These are phyloP conservation scores for Drosophila nikananu DNA, from an alignment of 1,140 invertebrate species.

Conservation along the genomic window DNA sequence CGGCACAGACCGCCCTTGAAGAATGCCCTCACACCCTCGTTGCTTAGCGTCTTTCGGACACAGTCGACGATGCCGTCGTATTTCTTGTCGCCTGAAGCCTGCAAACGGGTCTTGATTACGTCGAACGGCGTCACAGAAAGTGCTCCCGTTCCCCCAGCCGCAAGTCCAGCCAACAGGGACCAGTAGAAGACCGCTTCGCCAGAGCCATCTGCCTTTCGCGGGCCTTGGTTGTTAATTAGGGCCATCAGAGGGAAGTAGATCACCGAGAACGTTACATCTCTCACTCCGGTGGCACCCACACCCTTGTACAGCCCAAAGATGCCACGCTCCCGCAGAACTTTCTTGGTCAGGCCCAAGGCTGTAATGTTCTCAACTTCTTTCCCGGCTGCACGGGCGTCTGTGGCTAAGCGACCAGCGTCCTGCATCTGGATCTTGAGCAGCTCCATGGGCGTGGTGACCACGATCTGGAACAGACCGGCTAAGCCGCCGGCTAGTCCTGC, in stretches of 20 bases:
- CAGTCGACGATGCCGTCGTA: conserved; percentile 96
- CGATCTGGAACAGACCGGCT: conserved; percentile 98
- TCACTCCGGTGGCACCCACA: conserved; percentile 94
- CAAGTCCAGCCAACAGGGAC: conserved; percentile 96
- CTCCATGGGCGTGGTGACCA: conserved; percentile 99
- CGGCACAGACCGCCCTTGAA: conserved; percentile 98
- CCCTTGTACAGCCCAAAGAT: conserved; percentile 98
- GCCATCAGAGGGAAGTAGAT: conserved; percentile 99
- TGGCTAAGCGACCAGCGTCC: conserved; percentile 95
- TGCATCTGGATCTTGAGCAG: conserved; percentile 99
- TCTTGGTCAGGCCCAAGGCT: conserved; percentile 92
- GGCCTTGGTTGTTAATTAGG: conserved; percentile 95
- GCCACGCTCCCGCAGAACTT: conserved; percentile 93
- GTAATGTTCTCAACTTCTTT: conserved; percentile 90
- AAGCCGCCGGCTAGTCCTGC: conserved; percentile 97
- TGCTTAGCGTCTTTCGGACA: conserved; percentile 90
- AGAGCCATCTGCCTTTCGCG: conserved; percentile 88
- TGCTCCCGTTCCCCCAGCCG: conserved; percentile 94
- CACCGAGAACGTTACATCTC: conserved; percentile 98
- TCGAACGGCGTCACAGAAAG: conserved; percentile 97
- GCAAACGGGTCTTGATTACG: conserved; percentile 98
- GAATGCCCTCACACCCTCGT: conserved; percentile 96
- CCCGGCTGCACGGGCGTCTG: conserved; percentile 87
- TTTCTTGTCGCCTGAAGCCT: conserved; percentile 92
- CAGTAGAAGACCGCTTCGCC: conserved; percentile 91